A percentile compares a stretch with the other conserved stretches of the same genome.
These are phyloP conservation scores for Bovichtus diacanthus DNA, from an alignment of 2,797 vertebrate genomes.

Conservation along the genomic window DNA sequence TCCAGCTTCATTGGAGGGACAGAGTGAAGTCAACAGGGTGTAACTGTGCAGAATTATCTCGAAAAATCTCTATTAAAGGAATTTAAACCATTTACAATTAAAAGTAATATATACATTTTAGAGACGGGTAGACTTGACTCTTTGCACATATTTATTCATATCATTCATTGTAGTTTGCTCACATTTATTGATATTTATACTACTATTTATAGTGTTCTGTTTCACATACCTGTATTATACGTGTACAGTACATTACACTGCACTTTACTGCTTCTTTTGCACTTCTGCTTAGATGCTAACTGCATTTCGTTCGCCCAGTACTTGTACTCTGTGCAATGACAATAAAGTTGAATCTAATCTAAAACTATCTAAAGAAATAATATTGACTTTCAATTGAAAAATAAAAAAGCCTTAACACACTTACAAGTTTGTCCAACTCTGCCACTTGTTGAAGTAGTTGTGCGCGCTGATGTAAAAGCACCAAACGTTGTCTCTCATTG, in stretches of 20 bases:
- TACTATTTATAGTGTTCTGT: too few species aligned
- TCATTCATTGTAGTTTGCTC: too few species aligned
- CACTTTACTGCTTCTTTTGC: too few species aligned
- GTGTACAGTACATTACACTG: too few species aligned
- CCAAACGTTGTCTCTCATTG: slow-evolving; percentile 34
- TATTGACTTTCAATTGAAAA: not conserved
- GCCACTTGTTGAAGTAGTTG: slow-evolving; percentile 66
- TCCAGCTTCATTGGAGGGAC: slow-evolving; percentile 51
- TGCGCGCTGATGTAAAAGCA: slow-evolving; percentile 54
- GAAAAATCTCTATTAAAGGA: not conserved
- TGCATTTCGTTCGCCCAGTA: too few species aligned
- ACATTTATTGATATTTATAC: too few species aligned
- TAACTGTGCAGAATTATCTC: not conserved
- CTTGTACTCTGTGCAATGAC: too few species aligned
- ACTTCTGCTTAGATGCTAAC: too few species aligned
- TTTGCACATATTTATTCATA: too few species aligned
- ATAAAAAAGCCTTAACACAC: not conserved
- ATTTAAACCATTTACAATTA: not conserved
- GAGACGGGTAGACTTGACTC: not conserved
- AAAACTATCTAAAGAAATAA: not conserved
- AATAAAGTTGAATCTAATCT: too few species aligned
- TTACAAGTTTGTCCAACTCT: slow-evolving; percentile 71
- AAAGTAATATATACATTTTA: rapidly evolving
- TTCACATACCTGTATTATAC: too few species aligned
- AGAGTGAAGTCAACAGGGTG: not conserved